A percentile compares a stretch with the other conserved stretches of the same genome.
Conservation (phyloP, 2,888 invertebrate species). For the Agonopterix heracliana region DNA sequence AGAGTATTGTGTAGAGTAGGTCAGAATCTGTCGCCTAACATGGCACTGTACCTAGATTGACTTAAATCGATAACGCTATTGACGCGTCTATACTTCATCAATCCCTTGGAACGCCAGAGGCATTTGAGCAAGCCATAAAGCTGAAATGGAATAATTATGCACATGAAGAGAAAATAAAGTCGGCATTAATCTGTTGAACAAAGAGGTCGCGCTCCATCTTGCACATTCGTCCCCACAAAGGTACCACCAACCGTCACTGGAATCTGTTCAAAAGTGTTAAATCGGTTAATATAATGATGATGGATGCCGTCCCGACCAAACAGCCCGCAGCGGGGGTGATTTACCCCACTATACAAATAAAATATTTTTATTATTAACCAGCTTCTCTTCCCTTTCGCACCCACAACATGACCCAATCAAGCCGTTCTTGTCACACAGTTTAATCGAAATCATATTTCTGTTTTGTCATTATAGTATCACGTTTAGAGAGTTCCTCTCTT, state of each 20-base stretch:
- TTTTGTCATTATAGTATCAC: constrained; percentile 76
- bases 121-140: constrained; percentile 12
- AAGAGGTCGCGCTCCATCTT: constrained; percentile 19
- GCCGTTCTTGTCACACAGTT: constrained; percentile 54
- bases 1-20: constrained; percentile 42
- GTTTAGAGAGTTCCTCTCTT: constrained; percentile 70
- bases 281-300: constrained; percentile 76
- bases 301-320: constrained; percentile 70
- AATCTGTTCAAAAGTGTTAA: constrained; percentile 76
- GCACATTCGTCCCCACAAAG: constrained; percentile 38
- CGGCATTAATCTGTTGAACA: not conserved
- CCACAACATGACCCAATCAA: constrained; percentile 33
- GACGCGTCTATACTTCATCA: constrained; percentile 24
- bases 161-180: not conserved
- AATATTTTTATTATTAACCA: constrained; percentile 75
- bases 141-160: not conserved
- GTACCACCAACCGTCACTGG: constrained; percentile 53
- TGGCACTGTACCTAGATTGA: constrained; percentile 44
- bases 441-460: constrained; percentile 77
- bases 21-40: constrained; percentile 43
- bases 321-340: constrained; percentile 75
- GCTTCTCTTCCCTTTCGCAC: constrained; percentile 53
- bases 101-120: not conserved
- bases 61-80: constrained; percentile 28
- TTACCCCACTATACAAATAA: constrained; percentile 75